phyloP scores from a whole-genome alignment of 2,113 vertebrate genomes.

The Thalassarche chlororhynchos region DNA sequence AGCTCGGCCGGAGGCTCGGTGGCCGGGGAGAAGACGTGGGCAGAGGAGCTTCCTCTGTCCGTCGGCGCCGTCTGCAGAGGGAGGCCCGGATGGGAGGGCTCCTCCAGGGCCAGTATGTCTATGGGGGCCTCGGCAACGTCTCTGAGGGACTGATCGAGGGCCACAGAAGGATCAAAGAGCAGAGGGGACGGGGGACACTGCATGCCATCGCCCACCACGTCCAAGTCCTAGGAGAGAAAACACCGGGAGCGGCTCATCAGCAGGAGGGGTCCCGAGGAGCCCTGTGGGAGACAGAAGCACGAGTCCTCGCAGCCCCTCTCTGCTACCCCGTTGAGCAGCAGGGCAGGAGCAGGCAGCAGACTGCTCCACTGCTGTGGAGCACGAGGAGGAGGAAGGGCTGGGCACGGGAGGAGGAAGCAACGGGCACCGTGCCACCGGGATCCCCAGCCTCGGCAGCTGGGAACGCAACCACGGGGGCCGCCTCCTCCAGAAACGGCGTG shows the following conservation, averaged over 20 bases:
- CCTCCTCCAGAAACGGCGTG: neutral
- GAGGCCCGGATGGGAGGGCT: conserved; percentile 57
- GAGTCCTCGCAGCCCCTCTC: neutral
- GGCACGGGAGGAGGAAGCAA: neutral
- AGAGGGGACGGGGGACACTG: conserved; percentile 94
- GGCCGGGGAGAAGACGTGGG: neutral
- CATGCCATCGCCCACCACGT: conserved; percentile 93
- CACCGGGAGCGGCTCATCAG: neutral
- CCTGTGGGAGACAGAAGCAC: fast-evolving
- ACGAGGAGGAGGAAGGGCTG: too few species aligned
- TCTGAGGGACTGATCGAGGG: conserved; percentile 83
- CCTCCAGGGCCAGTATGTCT: conserved; percentile 84
- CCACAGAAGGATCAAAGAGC: conserved; percentile 90
- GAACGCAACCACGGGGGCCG: neutral
- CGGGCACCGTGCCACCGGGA: fast-evolving
- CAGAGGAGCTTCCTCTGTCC: neutral
- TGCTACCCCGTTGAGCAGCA: neutral
- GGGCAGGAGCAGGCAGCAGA: neutral
- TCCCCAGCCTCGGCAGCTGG: fast-evolving
- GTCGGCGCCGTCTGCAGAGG: neutral
- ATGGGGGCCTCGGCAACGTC: conserved; percentile 85
- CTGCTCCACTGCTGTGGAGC: too few species aligned
- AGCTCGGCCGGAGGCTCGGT: neutral
- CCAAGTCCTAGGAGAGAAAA: conserved; percentile 84
- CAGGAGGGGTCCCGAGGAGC: neutral